Percentiles rank a stretch among this genome's conserved stretches.
These are phyloP conservation scores for Kryptopterus vitreolus DNA, from an alignment of 2,797 vertebrate species.

Conservation along the genomic window DNA sequence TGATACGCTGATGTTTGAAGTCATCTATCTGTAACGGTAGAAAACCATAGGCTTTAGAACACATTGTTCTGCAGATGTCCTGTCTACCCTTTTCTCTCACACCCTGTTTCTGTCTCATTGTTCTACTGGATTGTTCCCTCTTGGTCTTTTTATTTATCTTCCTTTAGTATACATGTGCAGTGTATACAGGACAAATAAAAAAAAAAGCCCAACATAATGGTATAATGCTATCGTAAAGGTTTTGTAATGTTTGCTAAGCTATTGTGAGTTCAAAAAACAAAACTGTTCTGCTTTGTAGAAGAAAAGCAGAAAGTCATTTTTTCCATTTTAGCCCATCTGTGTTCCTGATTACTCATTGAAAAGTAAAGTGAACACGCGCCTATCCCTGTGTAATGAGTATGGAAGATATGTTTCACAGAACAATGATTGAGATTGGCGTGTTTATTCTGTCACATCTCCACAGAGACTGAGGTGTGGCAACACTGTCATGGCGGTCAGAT, in stretches of 20 bases:
- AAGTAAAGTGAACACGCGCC: background rate
- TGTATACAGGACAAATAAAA: conserved; percentile 6
- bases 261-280: conserved; percentile 26
- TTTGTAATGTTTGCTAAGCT: conserved; percentile 39
- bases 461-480: conserved; percentile 57
- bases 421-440: conserved; percentile 37
- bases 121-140: background rate
- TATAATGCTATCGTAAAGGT: conserved; percentile 18
- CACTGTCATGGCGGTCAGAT: conserved; percentile 40
- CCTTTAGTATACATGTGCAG: conserved; percentile 10
- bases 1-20: conserved; percentile 56
- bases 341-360: conserved; percentile 34
- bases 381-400: conserved; percentile 18
- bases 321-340: background rate
- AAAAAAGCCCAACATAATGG: background rate
- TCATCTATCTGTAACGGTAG: conserved; percentile 43
- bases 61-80: conserved; percentile 31
- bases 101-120: background rate
- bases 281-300: conserved; percentile 28
- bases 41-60: conserved; percentile 26
- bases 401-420: conserved; percentile 50
- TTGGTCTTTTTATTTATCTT: background rate
- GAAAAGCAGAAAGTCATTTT: background rate
- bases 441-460: conserved; percentile 57
- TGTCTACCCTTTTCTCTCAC: background rate